phyloP scores from a whole-genome alignment of 2,113 vertebrate genomes.

The Aptenodytes patagonicus region DNA sequence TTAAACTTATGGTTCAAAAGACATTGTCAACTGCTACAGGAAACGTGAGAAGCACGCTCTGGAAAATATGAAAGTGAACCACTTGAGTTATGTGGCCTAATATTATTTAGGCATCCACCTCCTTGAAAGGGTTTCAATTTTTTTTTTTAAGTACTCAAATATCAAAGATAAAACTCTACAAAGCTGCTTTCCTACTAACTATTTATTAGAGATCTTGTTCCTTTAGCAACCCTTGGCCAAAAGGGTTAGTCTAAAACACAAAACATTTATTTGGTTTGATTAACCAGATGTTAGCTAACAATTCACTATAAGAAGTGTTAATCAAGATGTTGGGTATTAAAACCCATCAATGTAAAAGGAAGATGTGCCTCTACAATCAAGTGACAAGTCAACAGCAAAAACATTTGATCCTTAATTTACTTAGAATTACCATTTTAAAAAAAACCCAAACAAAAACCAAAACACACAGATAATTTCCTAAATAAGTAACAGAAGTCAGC shows the following conservation, averaged over 20 bases:
- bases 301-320: background rate
- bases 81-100: background rate
- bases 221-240: background rate
- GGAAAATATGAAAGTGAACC: background rate
- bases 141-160: background rate
- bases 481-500: background rate
- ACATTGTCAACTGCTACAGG: background rate
- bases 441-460: background rate
- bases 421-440: background rate
- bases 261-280: background rate
- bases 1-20: background rate
- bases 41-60: background rate
- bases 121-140: background rate
- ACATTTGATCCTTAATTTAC: background rate
- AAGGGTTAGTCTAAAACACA: background rate
- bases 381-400: background rate
- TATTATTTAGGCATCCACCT: background rate
- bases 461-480: background rate
- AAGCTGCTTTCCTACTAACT: background rate
- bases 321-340: background rate
- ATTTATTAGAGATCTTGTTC: background rate
- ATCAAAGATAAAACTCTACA: background rate
- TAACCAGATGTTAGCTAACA: background rate
- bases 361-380: background rate
- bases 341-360: background rate